Percentiles rank a stretch among this genome's conserved stretches.
These are phyloP conservation scores for Hippopotamyrus pictus DNA, from an alignment of 2,797 vertebrate genomes.

Conservation along the genomic window DNA sequence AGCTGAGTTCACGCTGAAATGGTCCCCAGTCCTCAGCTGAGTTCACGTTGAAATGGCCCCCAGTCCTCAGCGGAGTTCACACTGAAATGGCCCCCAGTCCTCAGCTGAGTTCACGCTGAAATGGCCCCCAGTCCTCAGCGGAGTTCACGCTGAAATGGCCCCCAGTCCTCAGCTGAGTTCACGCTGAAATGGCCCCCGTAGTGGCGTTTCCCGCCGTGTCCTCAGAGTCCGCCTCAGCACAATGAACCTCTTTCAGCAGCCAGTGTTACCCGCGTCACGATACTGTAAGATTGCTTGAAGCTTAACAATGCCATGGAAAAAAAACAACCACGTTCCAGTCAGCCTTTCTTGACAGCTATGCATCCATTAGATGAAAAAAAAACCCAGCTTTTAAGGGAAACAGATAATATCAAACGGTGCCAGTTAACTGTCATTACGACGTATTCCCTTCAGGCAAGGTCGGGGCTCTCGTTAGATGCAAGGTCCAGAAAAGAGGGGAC, in stretches of 20 bases:
- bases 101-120: too few relatives aligned
- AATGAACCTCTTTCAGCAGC: neutral
- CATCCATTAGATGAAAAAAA: neutral
- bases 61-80: too few relatives aligned
- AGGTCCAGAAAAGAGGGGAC: neutral
- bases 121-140: too few relatives aligned
- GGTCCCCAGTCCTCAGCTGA: neutral
- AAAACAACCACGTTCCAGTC: too few relatives aligned
- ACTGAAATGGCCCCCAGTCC: too few relatives aligned
- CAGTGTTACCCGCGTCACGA: neutral
- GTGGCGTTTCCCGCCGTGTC: neutral
- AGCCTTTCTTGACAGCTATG: neutral
- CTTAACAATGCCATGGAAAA: too few relatives aligned
- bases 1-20: neutral
- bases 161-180: neutral
- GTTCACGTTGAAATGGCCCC: too few relatives aligned
- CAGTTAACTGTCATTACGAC: neutral
- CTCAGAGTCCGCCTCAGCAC: neutral
- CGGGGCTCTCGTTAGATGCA: neutral
- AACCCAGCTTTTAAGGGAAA: neutral
- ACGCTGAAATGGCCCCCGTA: neutral
- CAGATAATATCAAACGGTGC: neutral
- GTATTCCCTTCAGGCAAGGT: neutral
- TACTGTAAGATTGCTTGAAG: neutral
- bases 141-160: too few relatives aligned